Evolutionary conservation across 2,113 vertebrate species (phyloP).

Genomic region (Ursus arctos): DNA sequence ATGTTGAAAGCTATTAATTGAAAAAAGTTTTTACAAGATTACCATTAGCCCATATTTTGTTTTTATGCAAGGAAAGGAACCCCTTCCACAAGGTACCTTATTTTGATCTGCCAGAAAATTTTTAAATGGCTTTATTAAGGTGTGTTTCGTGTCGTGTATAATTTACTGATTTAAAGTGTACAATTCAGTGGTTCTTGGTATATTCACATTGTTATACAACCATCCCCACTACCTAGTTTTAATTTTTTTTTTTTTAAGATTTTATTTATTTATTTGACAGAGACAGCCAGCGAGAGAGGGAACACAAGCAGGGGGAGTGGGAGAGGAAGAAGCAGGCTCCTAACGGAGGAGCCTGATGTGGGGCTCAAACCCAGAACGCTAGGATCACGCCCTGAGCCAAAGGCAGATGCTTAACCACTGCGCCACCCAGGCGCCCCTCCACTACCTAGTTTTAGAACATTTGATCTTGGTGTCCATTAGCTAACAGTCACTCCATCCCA

Average conservation of each 20-base stretch:
- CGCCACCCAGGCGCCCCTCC: too few species aligned
- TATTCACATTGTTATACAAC: not conserved
- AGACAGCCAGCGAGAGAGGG: too few species aligned
- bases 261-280: too few species aligned
- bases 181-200: not conserved
- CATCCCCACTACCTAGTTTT: not conserved
- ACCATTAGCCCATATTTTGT: not conserved
- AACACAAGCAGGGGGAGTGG: too few species aligned
- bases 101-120: slow-evolving; percentile 37
- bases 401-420: too few species aligned
- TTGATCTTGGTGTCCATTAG: not conserved
- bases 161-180: not conserved
- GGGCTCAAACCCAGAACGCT: too few species aligned
- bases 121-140: not conserved
- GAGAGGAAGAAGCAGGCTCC: not conserved
- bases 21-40: not conserved
- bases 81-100: not conserved
- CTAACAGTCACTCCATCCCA: not conserved
- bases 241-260: too few species aligned
- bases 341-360: too few species aligned
- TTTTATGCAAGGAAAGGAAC: not conserved
- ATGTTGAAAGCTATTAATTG: slow-evolving; percentile 22
- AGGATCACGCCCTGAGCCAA: too few species aligned
- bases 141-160: not conserved
- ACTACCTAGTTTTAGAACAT: not conserved